Conservation (phyloP, 2,113 vertebrate genomes). For the Thryonomys swinderianus region DNA sequence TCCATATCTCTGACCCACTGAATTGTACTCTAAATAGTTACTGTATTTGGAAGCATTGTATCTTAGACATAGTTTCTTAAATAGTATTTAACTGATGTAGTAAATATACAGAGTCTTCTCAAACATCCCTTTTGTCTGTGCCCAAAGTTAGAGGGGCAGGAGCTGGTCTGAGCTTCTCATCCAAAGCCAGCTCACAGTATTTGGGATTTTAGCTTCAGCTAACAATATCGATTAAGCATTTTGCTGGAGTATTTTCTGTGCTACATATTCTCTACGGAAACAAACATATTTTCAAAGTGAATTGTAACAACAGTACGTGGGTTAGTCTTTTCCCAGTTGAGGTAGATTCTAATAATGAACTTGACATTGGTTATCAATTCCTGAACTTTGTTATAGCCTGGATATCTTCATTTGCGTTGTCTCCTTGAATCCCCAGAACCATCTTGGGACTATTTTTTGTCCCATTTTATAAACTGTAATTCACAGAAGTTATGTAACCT, state of each 20-base stretch:
- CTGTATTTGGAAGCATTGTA: neutral
- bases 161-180: neutral
- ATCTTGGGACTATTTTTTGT: neutral
- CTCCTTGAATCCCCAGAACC: conserved; percentile 34
- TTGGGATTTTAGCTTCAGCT: neutral
- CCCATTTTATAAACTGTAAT: neutral
- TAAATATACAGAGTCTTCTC: neutral
- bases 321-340: neutral
- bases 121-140: neutral
- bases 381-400: neutral
- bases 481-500: conserved; percentile 26
- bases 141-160: neutral
- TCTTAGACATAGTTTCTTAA: neutral
- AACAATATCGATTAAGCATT: neutral
- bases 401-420: conserved; percentile 24
- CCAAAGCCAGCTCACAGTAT: neutral
- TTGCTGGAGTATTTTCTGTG: conserved; percentile 29
- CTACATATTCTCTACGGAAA: conserved; percentile 32
- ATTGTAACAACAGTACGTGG: neutral
- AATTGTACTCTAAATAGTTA: neutral
- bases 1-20: neutral
- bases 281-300: conserved; percentile 31
- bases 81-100: neutral
- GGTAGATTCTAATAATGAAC: conserved; percentile 38
- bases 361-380: conserved; percentile 46